Evolutionary conservation across 2,113 vertebrate species (phyloP).

Genomic region (Spermophilus dauricus): DNA sequence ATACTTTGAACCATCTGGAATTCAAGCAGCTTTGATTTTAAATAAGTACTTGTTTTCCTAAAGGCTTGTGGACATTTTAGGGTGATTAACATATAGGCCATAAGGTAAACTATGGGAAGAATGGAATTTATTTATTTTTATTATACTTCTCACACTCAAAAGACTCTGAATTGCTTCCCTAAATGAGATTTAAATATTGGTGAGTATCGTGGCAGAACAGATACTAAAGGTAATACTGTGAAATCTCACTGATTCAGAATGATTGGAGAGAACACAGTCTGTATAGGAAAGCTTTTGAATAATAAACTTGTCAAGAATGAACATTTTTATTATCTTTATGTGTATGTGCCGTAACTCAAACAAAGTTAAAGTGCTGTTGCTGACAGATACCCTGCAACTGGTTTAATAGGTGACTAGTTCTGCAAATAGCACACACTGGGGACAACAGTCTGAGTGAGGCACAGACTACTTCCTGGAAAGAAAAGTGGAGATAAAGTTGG

Average conservation of each 20-base stretch:
- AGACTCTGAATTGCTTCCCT: conserved; percentile 66
- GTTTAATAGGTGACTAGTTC: conserved; percentile 7
- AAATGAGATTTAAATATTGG: conserved; percentile 64
- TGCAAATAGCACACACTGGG: not conserved
- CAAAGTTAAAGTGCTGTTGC: conserved; percentile 15
- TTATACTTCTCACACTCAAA: conserved; percentile 65
- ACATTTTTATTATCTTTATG: conserved; percentile 64
- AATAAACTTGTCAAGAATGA: conserved; percentile 49
- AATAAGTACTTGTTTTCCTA: conserved; percentile 88
- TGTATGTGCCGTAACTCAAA: not conserved
- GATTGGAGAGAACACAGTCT: conserved; percentile 8
- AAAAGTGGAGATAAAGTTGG: not conserved
- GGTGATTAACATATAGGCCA: conserved; percentile 84
- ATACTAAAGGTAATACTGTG: conserved; percentile 55
- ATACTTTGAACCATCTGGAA: conserved; percentile 89
- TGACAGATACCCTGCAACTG: not conserved
- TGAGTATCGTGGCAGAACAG: conserved; percentile 51
- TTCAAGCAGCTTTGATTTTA: conserved; percentile 88
- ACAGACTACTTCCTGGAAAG: not conserved
- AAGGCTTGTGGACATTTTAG: conserved; percentile 85
- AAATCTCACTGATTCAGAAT: conserved; percentile 67
- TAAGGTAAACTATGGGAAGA: conserved; percentile 78
- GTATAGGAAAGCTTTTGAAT: conserved; percentile 47
- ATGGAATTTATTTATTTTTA: conserved; percentile 77
- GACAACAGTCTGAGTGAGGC: not conserved